Conservation (phyloP, 2,888 invertebrate genomes). For the Pollenia amentaria region DNA sequence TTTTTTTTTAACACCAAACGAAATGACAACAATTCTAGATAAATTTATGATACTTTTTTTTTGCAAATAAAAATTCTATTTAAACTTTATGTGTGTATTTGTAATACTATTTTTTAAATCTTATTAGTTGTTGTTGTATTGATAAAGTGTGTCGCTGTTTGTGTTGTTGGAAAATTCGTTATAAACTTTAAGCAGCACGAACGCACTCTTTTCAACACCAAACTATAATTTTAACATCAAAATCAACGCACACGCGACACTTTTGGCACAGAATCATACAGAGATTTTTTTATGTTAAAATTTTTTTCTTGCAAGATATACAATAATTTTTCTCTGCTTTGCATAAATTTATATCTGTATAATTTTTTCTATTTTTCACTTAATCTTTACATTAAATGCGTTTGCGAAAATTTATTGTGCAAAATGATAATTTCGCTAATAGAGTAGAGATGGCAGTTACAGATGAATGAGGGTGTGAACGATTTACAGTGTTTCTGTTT, state of each 20-base stretch:
- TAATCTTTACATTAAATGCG: slow-evolving; percentile 60
- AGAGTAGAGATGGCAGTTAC: neutral
- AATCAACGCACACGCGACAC: slow-evolving; percentile 69
- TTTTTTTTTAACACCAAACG: slow-evolving; percentile 59
- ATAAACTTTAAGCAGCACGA: slow-evolving; percentile 63
- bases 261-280: slow-evolving; percentile 66
- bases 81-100: neutral
- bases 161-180: slow-evolving; percentile 51
- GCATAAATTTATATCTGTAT: neutral
- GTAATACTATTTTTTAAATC: slow-evolving; percentile 31
- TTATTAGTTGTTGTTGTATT: slow-evolving; percentile 35
- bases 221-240: slow-evolving; percentile 18
- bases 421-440: slow-evolving; percentile 6
- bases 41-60: neutral
- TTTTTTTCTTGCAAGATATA: slow-evolving; percentile 4
- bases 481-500: neutral
- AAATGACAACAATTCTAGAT: neutral
- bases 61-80: neutral
- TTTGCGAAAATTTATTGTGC: slow-evolving; percentile 6
- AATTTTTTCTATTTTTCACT: neutral
- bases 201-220: slow-evolving; percentile 1
- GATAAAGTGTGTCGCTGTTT: slow-evolving; percentile 2
- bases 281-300: slow-evolving; percentile 25
- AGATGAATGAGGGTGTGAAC: slow-evolving; percentile 2
- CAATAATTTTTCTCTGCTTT: neutral